Evolutionary conservation across 2,113 vertebrate species (phyloP).

Genomic region (Oxyruncus cristatus): DNA sequence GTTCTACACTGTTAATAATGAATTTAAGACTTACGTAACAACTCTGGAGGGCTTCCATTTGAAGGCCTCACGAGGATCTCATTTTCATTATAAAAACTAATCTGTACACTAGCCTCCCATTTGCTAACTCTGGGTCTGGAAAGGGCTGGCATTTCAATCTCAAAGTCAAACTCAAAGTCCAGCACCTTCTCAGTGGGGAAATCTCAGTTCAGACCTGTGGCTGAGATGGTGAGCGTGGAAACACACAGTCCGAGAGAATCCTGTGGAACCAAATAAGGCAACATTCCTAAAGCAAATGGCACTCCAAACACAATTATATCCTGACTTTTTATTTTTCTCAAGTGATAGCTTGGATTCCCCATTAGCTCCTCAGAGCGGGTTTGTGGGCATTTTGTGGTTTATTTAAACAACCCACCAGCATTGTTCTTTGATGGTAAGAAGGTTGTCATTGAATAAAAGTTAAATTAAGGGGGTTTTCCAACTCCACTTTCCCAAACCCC

Average conservation of each 20-base stretch:
- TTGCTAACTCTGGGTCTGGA: not conserved
- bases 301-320: not conserved
- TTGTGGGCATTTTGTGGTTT: not conserved
- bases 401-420: not conserved
- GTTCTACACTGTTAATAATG: not conserved
- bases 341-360: not conserved
- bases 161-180: not conserved
- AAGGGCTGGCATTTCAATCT: not conserved
- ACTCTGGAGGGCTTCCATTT: not conserved
- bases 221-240: not conserved
- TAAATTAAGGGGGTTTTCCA: not conserved
- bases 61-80: not conserved
- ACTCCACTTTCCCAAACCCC: not conserved
- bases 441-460: not conserved
- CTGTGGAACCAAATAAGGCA: not conserved
- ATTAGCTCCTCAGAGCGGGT: not conserved
- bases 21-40: not conserved
- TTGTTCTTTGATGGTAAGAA: not conserved
- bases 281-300: not conserved
- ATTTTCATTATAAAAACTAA: not conserved
- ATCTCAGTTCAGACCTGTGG: rapidly evolving
- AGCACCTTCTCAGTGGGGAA: not conserved
- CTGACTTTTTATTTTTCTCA: not conserved
- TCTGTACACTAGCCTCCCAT: not conserved
- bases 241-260: not conserved